Conservation (phyloP, 2,888 invertebrate genomes). For the Resseliella maxima region DNA sequence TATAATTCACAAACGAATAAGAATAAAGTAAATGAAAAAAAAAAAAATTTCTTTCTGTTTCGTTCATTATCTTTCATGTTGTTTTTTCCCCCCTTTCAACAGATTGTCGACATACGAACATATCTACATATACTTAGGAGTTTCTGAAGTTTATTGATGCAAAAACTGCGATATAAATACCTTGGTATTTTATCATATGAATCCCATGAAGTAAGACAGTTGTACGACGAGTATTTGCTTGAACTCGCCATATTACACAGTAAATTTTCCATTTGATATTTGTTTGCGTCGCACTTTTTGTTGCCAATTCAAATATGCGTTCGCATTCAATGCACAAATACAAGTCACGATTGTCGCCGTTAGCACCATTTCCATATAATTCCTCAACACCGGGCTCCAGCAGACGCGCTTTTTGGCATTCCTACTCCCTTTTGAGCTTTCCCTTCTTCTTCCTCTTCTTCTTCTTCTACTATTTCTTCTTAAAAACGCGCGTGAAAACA, state of each 20-base stretch:
- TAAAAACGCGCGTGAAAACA: neutral
- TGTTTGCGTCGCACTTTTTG: conserved; percentile 57
- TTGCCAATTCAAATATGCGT: conserved; percentile 56
- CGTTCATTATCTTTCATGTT: too few species aligned
- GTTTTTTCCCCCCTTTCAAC: too few species aligned
- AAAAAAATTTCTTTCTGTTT: too few species aligned
- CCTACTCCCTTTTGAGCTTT: conserved; percentile 22
- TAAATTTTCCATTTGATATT: conserved; percentile 67
- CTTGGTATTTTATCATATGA: conserved; percentile 91
- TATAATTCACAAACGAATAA: too few species aligned
- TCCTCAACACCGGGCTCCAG: conserved; percentile 45
- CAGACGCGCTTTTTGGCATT: conserved; percentile 42
- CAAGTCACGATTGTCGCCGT: conserved; percentile 11
- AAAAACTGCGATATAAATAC: conserved; percentile 68
- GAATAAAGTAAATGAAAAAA: too few species aligned
- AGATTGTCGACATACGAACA: too few species aligned
- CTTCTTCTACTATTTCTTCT: neutral
- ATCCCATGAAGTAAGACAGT: conserved; percentile 90
- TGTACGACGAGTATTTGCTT: conserved; percentile 88
- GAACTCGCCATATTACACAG: conserved; percentile 70
- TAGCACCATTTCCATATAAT: conserved; percentile 53
- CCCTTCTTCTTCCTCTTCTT: neutral
- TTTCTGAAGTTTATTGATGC: too few species aligned
- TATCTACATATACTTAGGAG: too few species aligned
- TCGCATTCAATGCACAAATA: conserved; percentile 43